Evolutionary conservation across 2,797 vertebrate species (phyloP).

Genomic region (Microctenopoma stevenorrisi): DNA sequence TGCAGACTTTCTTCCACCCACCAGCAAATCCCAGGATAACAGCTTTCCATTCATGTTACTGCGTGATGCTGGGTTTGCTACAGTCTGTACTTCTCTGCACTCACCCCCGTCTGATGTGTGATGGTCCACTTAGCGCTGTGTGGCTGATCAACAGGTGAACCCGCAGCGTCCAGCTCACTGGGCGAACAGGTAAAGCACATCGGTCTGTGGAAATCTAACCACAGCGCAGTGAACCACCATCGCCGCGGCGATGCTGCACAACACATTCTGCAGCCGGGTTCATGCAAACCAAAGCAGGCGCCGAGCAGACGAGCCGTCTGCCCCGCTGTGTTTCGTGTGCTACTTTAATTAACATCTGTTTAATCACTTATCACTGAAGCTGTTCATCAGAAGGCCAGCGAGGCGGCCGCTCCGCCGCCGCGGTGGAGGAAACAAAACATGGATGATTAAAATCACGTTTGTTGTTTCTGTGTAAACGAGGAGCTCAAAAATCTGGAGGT

Average conservation of each 20-base stretch:
- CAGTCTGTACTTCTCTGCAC: too few relatives aligned
- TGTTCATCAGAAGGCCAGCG: constrained; percentile 51
- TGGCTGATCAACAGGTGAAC: constrained; percentile 3
- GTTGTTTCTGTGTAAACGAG: neutral
- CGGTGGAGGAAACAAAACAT: constrained; percentile 34
- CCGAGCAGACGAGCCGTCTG: constrained; percentile 5
- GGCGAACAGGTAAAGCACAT: neutral
- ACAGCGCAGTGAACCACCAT: neutral
- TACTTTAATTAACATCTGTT: constrained; percentile 67
- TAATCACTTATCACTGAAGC: constrained; percentile 40
- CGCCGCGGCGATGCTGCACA: neutral
- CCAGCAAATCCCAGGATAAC: too few relatives aligned
- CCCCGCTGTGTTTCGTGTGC: constrained; percentile 30
- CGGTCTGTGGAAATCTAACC: neutral
- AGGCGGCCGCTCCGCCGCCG: constrained; percentile 31
- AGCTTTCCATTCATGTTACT: too few relatives aligned
- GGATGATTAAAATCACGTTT: constrained; percentile 42
- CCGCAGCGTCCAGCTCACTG: neutral
- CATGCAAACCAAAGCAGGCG: constrained; percentile 12
- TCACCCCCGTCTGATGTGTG: too few relatives aligned
- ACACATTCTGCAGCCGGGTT: neutral
- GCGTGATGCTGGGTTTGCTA: too few relatives aligned
- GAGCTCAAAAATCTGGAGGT: neutral
- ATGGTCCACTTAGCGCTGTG: neutral
- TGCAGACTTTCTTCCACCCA: too few relatives aligned